A percentile compares a stretch with the other conserved stretches of the same genome.
Evolutionary conservation across 2,113 vertebrate genomes (phyloP).

Genomic region (Labeo rohita): DNA sequence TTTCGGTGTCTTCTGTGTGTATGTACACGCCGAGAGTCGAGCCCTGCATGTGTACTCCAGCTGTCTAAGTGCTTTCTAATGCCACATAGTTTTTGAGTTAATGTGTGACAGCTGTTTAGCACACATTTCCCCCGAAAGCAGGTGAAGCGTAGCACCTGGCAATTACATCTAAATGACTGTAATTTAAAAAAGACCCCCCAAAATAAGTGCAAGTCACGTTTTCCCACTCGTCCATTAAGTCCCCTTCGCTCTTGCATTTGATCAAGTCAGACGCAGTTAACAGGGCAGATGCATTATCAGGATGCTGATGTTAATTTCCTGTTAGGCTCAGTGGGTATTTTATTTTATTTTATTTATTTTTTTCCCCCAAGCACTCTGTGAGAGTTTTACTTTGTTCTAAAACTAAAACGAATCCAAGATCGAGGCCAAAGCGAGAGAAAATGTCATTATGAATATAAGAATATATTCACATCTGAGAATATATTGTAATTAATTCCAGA

Average conservation of each 20-base stretch:
- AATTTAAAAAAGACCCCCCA: conserved; percentile 5
- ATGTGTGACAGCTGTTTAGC: conserved; percentile 29
- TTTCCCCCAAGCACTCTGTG: no score
- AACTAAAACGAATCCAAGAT: not conserved
- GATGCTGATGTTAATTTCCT: not conserved
- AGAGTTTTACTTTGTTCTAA: not conserved
- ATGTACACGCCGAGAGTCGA: not conserved
- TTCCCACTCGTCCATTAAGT: conserved; percentile 15
- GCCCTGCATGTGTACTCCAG: not conserved
- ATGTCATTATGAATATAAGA: not conserved
- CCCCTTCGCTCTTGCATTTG: not conserved
- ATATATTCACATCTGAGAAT: no score
- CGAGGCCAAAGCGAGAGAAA: not conserved
- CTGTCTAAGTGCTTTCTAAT: conserved; percentile 25
- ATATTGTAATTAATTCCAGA: not conserved
- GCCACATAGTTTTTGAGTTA: not conserved
- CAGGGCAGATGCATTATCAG: not conserved
- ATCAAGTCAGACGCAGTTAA: not conserved
- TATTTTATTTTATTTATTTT: not conserved
- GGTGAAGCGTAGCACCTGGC: not conserved
- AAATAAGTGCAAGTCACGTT: conserved; percentile 21
- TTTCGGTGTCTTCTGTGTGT: not conserved
- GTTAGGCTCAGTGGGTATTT: not conserved
- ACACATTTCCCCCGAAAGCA: not conserved
- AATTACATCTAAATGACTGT: not conserved